Evolutionary conservation across 2,113 vertebrate species (phyloP), one percentile per base, ranked within the genome.

Genomic region (Bostrychus sinensis): DNA sequence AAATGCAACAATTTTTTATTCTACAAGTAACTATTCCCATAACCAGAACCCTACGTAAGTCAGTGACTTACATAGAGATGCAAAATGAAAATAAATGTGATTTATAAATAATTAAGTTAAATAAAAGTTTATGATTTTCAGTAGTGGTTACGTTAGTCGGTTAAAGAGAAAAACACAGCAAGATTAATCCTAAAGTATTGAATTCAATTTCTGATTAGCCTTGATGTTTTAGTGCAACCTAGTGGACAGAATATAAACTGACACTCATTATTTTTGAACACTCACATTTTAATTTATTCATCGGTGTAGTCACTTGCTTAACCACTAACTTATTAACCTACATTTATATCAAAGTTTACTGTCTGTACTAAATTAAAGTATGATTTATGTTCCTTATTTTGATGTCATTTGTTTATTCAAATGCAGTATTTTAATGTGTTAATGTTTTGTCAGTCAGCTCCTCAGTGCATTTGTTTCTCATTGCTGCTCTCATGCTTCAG

Each of bases 401-500:
- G 30, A 8, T 32, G 30, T 1, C 8, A 32, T 32, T 32, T 7
- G 30, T 32, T 8, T 7, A 32, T 2, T 22, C 43, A 23, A 45
- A 22, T 22, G 2, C 9, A 12, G 13, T 14, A 13, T 38, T 3
- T 13, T 4, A 5, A 39, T 39, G 37, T 11, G 30, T 32, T 32
- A 32, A 5, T 32, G 30, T 8, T 32, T n/a, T n/a, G n/a, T n/a
- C n/a, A n/a, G n/a, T n/a, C n/a, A n/a, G n/a, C n/a, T n/a, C n/a
- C n/a, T n/a, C n/a, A n/a, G n/a, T n/a, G n/a, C n/a, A n/a, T 50
- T 5, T 60, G 38, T 42, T 55, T 50, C 46, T 73, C 36, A 70
- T 14, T 28, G 16, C 11, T 60, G 3, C 20, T 77, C 5, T 53
- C 4, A 5, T 26, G 77, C 26, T 75, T 70, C 84, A 99, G 97